Evolutionary conservation across 2,888 invertebrate genomes (phyloP).

Genomic region (Apamea epomidion): DNA sequence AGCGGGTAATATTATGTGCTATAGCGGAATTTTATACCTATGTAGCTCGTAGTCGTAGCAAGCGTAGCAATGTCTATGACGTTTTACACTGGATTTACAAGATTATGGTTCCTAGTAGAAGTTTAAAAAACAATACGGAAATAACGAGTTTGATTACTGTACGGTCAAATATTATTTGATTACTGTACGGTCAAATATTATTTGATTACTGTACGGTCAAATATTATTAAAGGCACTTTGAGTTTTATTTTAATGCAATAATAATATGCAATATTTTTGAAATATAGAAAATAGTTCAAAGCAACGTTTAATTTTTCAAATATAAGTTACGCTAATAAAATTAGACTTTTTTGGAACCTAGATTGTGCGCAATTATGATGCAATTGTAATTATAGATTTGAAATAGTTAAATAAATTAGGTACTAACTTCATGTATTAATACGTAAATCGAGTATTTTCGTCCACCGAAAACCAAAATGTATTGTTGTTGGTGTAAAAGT

Average conservation of each 20-base stretch:
- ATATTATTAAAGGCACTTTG: not conserved
- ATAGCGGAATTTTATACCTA: slow-evolving; percentile 22
- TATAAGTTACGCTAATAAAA: not conserved
- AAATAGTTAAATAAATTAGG: not conserved
- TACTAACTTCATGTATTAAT: not conserved
- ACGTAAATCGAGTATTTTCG: not conserved
- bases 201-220: not conserved
- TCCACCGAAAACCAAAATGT: slow-evolving; percentile 12
- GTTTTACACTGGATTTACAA: slow-evolving; percentile 22
- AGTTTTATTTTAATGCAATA: not conserved
- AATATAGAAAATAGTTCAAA: not conserved
- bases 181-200: not conserved
- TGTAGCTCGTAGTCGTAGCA: slow-evolving; percentile 20
- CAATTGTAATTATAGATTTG: too few species aligned
- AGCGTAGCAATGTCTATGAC: slow-evolving; percentile 42
- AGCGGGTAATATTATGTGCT: slow-evolving; percentile 23
- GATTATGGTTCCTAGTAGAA: slow-evolving; percentile 3
- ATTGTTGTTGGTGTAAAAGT: slow-evolving; percentile 40
- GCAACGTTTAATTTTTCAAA: too few species aligned
- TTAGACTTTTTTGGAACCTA: too few species aligned
- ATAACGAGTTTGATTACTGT: not conserved
- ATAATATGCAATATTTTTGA: not conserved
- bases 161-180: not conserved
- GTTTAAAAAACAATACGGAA: not conserved
- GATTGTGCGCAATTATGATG: not conserved